Conservation (phyloP, 2,113 vertebrate species). For the Galemys pyrenaicus region DNA sequence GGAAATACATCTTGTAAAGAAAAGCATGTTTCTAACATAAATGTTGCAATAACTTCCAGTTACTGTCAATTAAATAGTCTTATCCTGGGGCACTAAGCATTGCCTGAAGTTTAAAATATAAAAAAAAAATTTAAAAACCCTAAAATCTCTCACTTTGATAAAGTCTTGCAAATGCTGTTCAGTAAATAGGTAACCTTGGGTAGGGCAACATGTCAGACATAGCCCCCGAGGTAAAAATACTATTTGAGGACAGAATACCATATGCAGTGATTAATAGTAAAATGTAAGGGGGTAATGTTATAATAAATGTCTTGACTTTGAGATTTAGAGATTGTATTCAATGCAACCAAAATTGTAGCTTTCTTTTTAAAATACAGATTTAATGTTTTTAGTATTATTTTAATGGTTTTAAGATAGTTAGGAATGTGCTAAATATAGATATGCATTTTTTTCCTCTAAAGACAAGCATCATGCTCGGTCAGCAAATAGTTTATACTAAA, state of each 20-base stretch:
- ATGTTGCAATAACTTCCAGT: background rate
- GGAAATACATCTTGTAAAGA: background rate
- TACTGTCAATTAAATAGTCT: background rate
- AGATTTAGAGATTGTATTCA: background rate
- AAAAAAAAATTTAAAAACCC: background rate
- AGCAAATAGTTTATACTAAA: background rate
- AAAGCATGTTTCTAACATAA: background rate
- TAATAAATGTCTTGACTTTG: background rate
- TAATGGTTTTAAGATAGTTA: background rate
- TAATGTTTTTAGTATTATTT: background rate
- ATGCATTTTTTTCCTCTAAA: background rate
- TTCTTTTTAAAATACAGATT: conserved; percentile 4
- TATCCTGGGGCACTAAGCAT: background rate
- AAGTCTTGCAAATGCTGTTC: background rate
- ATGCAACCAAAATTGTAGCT: background rate
- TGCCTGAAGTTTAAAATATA: background rate
- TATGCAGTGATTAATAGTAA: background rate
- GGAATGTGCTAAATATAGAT: background rate
- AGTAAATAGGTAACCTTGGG: background rate
- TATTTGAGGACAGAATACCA: background rate
- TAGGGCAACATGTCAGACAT: background rate
- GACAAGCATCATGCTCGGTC: background rate
- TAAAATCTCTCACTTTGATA: background rate
- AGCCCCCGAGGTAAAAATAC: background rate
- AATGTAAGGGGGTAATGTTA: background rate